Base-by-base conservation (phyloP, 1,140 invertebrate species). In the Notospermus geniculatus region DNA sequence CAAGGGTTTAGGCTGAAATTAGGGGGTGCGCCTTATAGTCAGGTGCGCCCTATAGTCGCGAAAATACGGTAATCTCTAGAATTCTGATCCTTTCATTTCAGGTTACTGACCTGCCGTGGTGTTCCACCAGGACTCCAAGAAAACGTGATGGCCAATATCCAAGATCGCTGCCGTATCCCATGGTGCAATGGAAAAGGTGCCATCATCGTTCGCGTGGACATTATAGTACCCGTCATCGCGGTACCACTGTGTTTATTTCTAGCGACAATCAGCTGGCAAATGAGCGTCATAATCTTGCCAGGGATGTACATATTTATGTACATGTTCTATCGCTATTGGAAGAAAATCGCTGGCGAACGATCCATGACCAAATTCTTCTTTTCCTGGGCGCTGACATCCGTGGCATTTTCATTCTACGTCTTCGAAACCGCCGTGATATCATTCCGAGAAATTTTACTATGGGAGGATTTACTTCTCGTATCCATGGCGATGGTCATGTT, bases 131-230 rank as follows among this genome's bases (percentile, higher is more conserved):
- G 68, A 7, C 67, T 60, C 15, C 53, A 71, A 9, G 56, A 70
- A n/a, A 60, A 64, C 7, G 36, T 74, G 15, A 25, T 67, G 11
- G 36, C 23, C 17, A 70, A 64, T 2, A 50, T 74, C 15, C 59
- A 63, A 13, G 74, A 76, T 57, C 62, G 77, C 22, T 74, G 70
- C 50, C 70, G 77, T 11, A 32, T 79, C 17, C 77, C 77, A 23
- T 67, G 70, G 11, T 66, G 64, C 23, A 59, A 59, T 36, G 73
- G 74, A 9, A 30, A 56, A 7, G 76, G 75, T 15, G 76, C 75
- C 5, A 67, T 76, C 7, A 62, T 71, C 41, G 25, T 78, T 5
- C 62, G 64, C 5, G 57, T 73, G 22, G 76, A 79, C 57, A 64
- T 77, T 11, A 41, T 71, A 11, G 52, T 69, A 13, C 77, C 77